A percentile compares a stretch with the other conserved stretches of the same genome.
These are phyloP conservation scores for Rousettus leschenaultii DNA, from an alignment of 2,113 vertebrate genomes.

Conservation along the genomic window DNA sequence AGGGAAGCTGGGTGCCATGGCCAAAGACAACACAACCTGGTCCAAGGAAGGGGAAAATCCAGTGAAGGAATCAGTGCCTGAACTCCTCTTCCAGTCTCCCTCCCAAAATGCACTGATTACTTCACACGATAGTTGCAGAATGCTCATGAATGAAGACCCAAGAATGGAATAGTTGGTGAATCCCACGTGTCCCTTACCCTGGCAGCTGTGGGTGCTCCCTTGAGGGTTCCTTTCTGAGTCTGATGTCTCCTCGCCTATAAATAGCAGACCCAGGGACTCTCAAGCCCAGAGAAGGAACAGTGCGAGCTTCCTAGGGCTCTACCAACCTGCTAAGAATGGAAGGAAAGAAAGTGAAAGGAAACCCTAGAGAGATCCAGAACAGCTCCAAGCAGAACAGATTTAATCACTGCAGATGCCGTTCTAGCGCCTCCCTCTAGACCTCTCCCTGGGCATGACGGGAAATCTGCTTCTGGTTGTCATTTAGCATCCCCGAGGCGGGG, in stretches of 20 bases:
- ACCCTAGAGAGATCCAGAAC: background rate
- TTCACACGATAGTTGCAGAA: background rate
- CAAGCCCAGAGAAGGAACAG: slow-evolving; percentile 20
- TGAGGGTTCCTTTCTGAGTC: slow-evolving; percentile 46
- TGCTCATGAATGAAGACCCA: background rate
- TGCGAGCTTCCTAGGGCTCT: background rate
- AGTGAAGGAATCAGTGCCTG: background rate
- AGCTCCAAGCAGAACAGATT: background rate
- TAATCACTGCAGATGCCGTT: background rate
- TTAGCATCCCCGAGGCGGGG: background rate
- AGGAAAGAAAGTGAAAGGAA: slow-evolving; percentile 46
- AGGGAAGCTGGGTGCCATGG: background rate
- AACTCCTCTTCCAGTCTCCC: background rate
- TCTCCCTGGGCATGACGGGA: background rate
- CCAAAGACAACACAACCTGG: background rate
- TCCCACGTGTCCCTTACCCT: background rate
- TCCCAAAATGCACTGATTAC: background rate
- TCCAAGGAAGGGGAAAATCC: background rate
- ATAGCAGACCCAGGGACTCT: slow-evolving; percentile 47
- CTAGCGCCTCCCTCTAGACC: background rate
- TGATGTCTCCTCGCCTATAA: slow-evolving; percentile 46
- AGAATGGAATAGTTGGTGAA: background rate
- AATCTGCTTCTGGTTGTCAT: background rate
- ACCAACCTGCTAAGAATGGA: background rate
- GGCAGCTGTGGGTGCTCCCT: background rate